Evolutionary conservation across 1,140 invertebrate species (phyloP).

Genomic region (Sitodiplosis mosellana): DNA sequence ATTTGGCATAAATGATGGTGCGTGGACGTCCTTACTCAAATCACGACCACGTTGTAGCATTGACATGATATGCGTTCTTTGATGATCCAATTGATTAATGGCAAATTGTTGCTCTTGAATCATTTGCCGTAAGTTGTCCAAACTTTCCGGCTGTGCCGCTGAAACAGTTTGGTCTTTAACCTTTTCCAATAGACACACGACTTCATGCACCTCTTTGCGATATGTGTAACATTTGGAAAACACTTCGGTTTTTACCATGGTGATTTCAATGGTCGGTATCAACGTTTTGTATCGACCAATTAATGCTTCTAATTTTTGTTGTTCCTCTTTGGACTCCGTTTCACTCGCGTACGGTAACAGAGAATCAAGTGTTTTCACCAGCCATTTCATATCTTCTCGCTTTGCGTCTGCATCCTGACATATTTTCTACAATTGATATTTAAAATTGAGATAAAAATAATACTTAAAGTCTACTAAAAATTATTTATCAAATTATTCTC

Average conservation of each 20-base stretch:
- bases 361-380: constrained; percentile 75
- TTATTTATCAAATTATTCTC: constrained; percentile 1
- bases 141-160: constrained; percentile 42
- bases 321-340: constrained; percentile 54
- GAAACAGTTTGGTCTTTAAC: constrained; percentile 52
- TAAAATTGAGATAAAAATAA: not conserved
- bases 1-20: constrained; percentile 66
- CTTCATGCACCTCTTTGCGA: constrained; percentile 67
- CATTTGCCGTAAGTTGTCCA: constrained; percentile 53
- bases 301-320: constrained; percentile 61
- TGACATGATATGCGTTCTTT: constrained; percentile 69
- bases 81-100: constrained; percentile 65
- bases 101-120: constrained; percentile 62
- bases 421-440: constrained; percentile 42
- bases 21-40: constrained; percentile 63
- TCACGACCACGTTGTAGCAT: constrained; percentile 82
- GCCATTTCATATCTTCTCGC: constrained; percentile 85
- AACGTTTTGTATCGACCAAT: constrained; percentile 76
- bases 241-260: constrained; percentile 78
- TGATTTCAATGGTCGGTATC: constrained; percentile 80
- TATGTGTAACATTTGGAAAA: constrained; percentile 86
- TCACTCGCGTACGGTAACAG: constrained; percentile 65
- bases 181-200: constrained; percentile 52
- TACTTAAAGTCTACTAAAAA: not conserved
- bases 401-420: constrained; percentile 76